Conservation (phyloP, 2,888 invertebrate species). For the Doris montereyensis region DNA sequence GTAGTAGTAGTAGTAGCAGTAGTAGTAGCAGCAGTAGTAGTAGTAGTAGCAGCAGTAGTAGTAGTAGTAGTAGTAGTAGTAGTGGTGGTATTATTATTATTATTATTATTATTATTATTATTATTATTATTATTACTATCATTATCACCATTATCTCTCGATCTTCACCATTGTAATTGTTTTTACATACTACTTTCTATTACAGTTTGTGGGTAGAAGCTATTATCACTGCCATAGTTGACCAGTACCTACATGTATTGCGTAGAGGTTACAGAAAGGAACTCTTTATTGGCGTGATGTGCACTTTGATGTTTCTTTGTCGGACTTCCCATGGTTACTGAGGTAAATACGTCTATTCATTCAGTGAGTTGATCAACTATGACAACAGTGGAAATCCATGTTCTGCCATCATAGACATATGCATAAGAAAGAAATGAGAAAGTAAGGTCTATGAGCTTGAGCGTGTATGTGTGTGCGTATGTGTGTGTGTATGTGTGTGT, state of each 20-base stretch:
- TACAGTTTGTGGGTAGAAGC: neutral
- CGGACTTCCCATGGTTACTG: too few relatives aligned
- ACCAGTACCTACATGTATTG: too few relatives aligned
- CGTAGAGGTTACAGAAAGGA: too few relatives aligned
- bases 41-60: conserved; percentile 15
- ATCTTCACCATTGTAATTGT: neutral
- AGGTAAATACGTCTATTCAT: too few relatives aligned
- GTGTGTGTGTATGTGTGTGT: too few relatives aligned
- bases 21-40: conserved; percentile 10
- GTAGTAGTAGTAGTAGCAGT: neutral
- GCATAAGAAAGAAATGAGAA: neutral
- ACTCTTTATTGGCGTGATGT: too few relatives aligned
- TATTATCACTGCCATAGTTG: too few relatives aligned
- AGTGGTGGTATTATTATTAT: neutral
- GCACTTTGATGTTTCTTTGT: too few relatives aligned
- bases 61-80: neutral
- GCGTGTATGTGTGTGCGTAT: too few relatives aligned
- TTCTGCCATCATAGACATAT: neutral
- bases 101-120: neutral
- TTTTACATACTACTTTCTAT: neutral
- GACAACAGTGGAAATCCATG: neutral
- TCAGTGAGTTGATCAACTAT: neutral
- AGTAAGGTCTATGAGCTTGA: too few relatives aligned
- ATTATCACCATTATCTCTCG: neutral
- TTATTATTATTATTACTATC: neutral